These are phyloP conservation scores for Nymphalis polychloros DNA, from an alignment of 2,888 invertebrate species.

Conservation along the genomic window DNA sequence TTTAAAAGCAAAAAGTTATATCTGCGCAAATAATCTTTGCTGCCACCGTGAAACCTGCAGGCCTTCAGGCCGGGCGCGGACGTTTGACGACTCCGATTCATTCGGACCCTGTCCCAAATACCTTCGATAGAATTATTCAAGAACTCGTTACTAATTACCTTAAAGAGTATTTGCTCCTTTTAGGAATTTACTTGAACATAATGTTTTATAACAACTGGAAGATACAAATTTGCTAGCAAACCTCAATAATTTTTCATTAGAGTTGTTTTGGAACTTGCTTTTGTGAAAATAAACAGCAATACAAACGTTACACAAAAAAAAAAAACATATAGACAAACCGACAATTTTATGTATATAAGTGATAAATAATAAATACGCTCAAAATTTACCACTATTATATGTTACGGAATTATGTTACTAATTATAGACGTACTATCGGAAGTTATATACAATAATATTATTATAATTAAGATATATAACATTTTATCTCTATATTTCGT, in stretches of 20 bases:
- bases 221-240: neutral
- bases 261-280: too few relatives aligned
- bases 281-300: too few relatives aligned
- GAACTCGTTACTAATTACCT: constrained; percentile 35
- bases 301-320: too few relatives aligned
- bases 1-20: constrained; percentile 14
- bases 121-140: constrained; percentile 45
- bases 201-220: neutral
- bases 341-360: too few relatives aligned
- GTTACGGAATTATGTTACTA: too few relatives aligned
- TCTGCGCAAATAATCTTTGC: constrained; percentile 45
- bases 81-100: constrained; percentile 62
- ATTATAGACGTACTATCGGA: too few relatives aligned
- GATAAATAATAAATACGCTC: too few relatives aligned
- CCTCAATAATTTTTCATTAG: too few relatives aligned
- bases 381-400: too few relatives aligned
- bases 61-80: constrained; percentile 61
- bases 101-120: constrained; percentile 58
- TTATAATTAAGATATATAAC: neutral
- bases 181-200: constrained; percentile 7
- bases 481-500: neutral
- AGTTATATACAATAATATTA: too few relatives aligned
- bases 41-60: constrained; percentile 55
- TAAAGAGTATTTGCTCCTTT: constrained; percentile 20
- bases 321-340: too few relatives aligned